Evolutionary conservation across 2,797 vertebrate species (phyloP), one percentile per base, ranked within the genome.

Genomic region (Manis crassicaudata): DNA sequence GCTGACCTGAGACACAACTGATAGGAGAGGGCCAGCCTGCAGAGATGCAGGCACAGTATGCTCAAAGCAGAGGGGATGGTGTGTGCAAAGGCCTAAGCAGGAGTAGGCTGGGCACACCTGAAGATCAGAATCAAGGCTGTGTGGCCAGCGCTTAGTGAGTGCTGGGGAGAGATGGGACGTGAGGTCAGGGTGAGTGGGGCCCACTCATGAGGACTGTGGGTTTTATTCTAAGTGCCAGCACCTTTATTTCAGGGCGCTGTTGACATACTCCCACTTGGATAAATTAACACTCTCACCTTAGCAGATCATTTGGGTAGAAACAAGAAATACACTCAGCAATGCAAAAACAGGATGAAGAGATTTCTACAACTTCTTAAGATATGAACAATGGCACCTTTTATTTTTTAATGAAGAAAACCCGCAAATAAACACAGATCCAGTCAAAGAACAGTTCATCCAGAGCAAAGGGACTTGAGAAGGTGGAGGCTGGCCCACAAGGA

Each of bases 11-110:
- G 32, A 14, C 32, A 40, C 20, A 25, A 0, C 1, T 11, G 25
- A 7, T 0, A 1, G n/a, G 40, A 35, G 32, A 63, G 56, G 58
- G 27, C 18, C 76, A 25, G 40, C 4, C 37, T 29, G 17, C 25
- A 3, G 14, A n/a, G 35, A 2, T 1, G 4, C 12, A 13, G 37
- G 27, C 60, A 16, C 67, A 0, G 23, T 0, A 0, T 13, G 23
- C 35, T 35, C 16, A 1, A 7, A 72, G 79, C 82, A 65, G 63
- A 88, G 43, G 76, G 23, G 32, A 6, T 5, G 3, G 56, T 1
- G 5, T 20, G 29, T 16, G 18, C 68, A 27, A 43, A 50, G 73
- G 12, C 40, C 23, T 2, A 25, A 18, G 72, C 56, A 16, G 67
- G 23, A 6, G 0, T 46, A 16, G 3, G 43, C 18, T 10, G 5